Evolutionary conservation across 2,797 vertebrate species (phyloP), one percentile per base, ranked within the genome.

Genomic region (Oryzias dopingdopingensis): DNA sequence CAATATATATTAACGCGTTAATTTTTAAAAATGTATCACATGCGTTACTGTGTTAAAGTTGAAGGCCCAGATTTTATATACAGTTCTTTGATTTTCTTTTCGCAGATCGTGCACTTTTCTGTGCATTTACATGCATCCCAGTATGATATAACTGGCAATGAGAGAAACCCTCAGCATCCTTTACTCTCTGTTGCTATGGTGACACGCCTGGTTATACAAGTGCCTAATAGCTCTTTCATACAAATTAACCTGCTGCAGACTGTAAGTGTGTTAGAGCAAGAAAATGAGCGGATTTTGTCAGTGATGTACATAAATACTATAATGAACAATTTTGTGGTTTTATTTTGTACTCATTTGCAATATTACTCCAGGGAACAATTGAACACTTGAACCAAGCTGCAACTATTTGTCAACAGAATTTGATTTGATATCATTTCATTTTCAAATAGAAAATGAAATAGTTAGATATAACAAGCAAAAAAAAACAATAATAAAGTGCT

Each of bases 101-200:
- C 22, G 26, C 26, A 29, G 7, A 6, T 29, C 6, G 1, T 6
- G 26, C 20, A 22, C 20, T 22, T 22, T 22, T 57, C 46, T 43
- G 47, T 42, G 58, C 23, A 32, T 70, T 6, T 65, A 49, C 7
- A 4, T 51, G 10, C 56, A 43, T 66, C 59, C 50, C 43, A 58
- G 56, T 60, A 75, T 65, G 65, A 73, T 74, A 83, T 82, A 67
- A 65, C 72, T 86, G 77, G 75, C 84, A 87, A 78, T 70, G 57
- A 77, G 72, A 82, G 65, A 63, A 70, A 75, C 66, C 61, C 74
- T 62, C 73, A 84, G 65, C 75, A 79, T 79, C 77, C 74, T 76
- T 67, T 65, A 74, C 76, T 74, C 78, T 56, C 67, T 85, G 90
- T 90, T 92, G 84, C 90, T 75, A 91, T 90, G 82, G 86, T 4